phyloP scores from a whole-genome alignment of 2,113 vertebrate genomes.

The Triplophysa tibetana region DNA sequence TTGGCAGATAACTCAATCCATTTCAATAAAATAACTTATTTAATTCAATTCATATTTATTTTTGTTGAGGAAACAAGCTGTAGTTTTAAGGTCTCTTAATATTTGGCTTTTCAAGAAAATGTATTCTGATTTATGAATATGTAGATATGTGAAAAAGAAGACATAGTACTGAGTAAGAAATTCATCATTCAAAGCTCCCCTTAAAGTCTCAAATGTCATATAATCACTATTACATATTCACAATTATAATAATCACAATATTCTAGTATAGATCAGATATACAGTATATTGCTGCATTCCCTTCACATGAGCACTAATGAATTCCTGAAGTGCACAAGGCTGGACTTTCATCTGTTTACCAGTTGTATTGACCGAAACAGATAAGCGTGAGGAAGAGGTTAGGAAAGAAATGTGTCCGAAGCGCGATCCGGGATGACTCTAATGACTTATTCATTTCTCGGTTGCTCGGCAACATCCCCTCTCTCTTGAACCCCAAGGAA shows the following conservation, averaged over 20 bases:
- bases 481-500: conserved; percentile 25
- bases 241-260: neutral
- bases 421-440: conserved; percentile 30
- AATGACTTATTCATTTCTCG: conserved; percentile 42
- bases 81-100: no score
- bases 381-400: conserved; percentile 25
- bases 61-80: no score
- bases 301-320: conserved; percentile 40
- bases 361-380: conserved; percentile 25
- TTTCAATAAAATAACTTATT: no score
- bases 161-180: no score
- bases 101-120: no score
- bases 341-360: conserved; percentile 29
- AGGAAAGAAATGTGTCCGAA: conserved; percentile 38
- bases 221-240: no score
- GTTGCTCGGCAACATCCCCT: conserved; percentile 41
- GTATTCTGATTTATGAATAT: no score
- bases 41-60: no score
- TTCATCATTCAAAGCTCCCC: no score
- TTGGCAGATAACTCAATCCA: no score
- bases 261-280: conserved; percentile 12
- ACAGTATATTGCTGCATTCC: neutral
- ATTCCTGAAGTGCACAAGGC: conserved; percentile 34
- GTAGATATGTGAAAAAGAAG: no score
- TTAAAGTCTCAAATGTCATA: no score